These are phyloP conservation scores for Cliona cf. orientalis DNA, from an alignment of 37 sponge, comb jelly and placozoan genomes.

Conservation along the genomic window DNA sequence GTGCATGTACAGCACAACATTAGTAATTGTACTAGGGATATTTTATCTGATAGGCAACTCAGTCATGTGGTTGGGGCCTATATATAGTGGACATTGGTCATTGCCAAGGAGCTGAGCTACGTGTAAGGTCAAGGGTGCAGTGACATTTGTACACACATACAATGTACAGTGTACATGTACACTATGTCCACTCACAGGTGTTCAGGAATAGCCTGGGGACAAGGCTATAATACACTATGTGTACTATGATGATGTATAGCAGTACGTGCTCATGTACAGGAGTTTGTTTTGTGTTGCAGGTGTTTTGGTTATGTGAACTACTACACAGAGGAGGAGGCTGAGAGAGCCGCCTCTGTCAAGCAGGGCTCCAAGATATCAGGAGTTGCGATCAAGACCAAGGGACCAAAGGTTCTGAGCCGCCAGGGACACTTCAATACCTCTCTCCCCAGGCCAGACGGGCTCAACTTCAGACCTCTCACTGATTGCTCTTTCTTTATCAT, in stretches of 20 bases:
- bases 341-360: constrained; percentile 59
- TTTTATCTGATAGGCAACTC: too few species aligned
- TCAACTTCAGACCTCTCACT: constrained; percentile 78
- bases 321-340: constrained; percentile 39
- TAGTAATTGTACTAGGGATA: too few species aligned
- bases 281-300: neutral
- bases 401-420: constrained; percentile 47
- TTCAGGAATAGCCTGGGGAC: too few species aligned
- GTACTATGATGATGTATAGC: too few species aligned
- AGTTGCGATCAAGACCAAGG: constrained; percentile 57
- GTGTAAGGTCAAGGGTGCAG: too few species aligned
- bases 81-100: too few species aligned
- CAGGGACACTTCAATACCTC: constrained; percentile 28
- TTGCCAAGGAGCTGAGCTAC: too few species aligned
- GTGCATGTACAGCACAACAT: too few species aligned
- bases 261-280: too few species aligned
- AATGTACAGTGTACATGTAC: neutral
- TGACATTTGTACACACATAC: neutral
- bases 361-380: constrained; percentile 12
- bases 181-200: too few species aligned
- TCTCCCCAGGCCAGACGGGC: neutral
- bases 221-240: too few species aligned
- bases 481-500: constrained; percentile 81
- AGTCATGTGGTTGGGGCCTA: too few species aligned
- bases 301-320: constrained; percentile 84